Evolutionary conservation across 2,888 invertebrate genomes (phyloP), one percentile per base, ranked within the genome.

Genomic region (Volucella bombylans): DNA sequence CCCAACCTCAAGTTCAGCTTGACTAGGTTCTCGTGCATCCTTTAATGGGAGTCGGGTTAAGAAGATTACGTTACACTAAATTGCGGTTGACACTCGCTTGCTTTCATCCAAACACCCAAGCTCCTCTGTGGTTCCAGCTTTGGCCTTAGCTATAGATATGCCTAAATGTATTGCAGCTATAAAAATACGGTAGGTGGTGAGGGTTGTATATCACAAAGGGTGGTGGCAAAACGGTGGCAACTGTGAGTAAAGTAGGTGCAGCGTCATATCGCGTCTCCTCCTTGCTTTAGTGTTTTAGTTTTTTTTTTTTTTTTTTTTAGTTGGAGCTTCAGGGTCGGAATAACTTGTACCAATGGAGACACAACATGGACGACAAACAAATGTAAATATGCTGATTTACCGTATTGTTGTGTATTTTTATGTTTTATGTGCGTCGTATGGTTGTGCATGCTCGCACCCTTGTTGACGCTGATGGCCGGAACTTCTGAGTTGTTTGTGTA

Each of bases 11-110:
- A 31, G 31, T 31, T 31, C 31, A 31, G 62, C 18, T 23, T 43
- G 41, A 55, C 68, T 54, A 50, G 31, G 31, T 31, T 31, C 31
- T 38, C 49, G 61, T 38, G 31, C 11, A 52, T 41, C 38, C 54
- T 23, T 8, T 23, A 50, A 52, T 49, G 10, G 50, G 49, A 65
- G 50, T 54, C 73, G 73, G 73, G 62, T 61, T 71, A 71, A 67
- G 61, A 71, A 54, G 83, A 85, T 85, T 80, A 76, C 67, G 69
- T 85, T 85, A 67, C 76, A 76, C 76, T 80, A 80, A 85, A 85
- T 85, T 85, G 83, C 64, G 83, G 80, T 76, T 85, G 80, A 80
- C 80, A 85, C 80, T 80, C 71, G 45, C 65, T 50, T 80, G 74
- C 74, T 74, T 67, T 83, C 54, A 80, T 74, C 65, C 69, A 59